A percentile compares a stretch with the other conserved stretches of the same genome.
Evolutionary conservation across 2,113 vertebrate species (phyloP).

Genomic region (Carettochelys insculpta): DNA sequence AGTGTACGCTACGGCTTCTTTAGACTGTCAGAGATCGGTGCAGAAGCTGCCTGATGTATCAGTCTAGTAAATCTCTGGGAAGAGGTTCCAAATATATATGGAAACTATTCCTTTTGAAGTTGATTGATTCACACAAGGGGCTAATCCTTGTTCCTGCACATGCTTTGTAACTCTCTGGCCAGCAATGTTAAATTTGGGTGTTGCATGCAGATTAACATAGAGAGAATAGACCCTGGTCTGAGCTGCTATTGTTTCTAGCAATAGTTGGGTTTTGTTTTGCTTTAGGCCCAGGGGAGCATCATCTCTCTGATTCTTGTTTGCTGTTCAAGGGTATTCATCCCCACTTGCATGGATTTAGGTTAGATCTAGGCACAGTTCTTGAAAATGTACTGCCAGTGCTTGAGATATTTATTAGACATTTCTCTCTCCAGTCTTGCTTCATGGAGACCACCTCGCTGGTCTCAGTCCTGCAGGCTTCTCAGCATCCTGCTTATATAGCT

Average conservation of each 20-base stretch:
- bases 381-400: fast-evolving
- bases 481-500: not conserved
- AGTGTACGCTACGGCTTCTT: not conserved
- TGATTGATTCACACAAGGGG: not conserved
- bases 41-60: not conserved
- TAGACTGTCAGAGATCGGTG: not conserved
- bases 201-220: not conserved
- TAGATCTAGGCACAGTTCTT: not conserved
- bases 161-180: conserved; percentile 15
- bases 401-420: not conserved
- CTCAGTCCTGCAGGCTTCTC: not conserved
- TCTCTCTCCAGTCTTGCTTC: not conserved
- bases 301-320: not conserved
- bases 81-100: not conserved
- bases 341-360: fast-evolving
- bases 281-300: not conserved
- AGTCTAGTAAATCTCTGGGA: not conserved
- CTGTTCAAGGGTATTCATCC: not conserved
- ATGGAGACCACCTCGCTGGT: not conserved
- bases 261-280: not conserved
- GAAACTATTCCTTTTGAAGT: not conserved
- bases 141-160: conserved; percentile 23
- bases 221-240: conserved; percentile 12
- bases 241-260: conserved; percentile 15
- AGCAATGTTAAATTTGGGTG: not conserved